A percentile compares a stretch with the other conserved stretches of the same genome.
Conservation (phyloP, 30 jellyfish, hydroid and myxozoan species). For the Cassiopea andromeda region DNA sequence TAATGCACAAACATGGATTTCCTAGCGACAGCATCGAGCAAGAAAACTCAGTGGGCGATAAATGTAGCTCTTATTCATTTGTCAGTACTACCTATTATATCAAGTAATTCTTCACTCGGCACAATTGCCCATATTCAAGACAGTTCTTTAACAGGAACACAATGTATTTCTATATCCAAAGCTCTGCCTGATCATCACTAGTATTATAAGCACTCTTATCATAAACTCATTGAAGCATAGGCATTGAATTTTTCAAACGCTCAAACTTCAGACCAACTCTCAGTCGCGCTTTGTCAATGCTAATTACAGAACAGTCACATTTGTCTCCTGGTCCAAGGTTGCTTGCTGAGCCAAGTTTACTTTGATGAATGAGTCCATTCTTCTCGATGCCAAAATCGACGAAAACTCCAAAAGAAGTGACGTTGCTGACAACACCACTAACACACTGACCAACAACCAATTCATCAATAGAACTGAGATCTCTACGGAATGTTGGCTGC, state of each 20-base stretch:
- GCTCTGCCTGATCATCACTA: too few species aligned
- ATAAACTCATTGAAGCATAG: conserved; percentile 1
- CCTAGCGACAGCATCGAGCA: too few species aligned
- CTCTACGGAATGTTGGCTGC: conserved; percentile 80
- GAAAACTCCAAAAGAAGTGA: conserved; percentile 91
- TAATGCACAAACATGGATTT: too few species aligned
- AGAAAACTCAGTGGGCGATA: too few species aligned
- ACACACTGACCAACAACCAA: conserved; percentile 58
- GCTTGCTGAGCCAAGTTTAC: conserved; percentile 30
- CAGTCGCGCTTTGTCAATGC: conserved; percentile 59
- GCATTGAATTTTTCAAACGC: not conserved
- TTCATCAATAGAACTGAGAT: conserved; percentile 51
- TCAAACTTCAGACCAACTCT: conserved; percentile 59
- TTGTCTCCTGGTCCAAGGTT: conserved; percentile 92
- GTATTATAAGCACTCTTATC: too few species aligned
- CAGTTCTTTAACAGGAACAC: too few species aligned
- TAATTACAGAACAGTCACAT: conserved; percentile 74
- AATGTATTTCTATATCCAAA: too few species aligned
- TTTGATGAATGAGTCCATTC: conserved; percentile 75
- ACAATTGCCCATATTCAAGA: too few species aligned
- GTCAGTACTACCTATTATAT: too few species aligned
- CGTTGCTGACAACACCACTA: conserved; percentile 81
- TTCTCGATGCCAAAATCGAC: conserved; percentile 82
- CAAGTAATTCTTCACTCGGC: too few species aligned
- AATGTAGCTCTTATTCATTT: too few species aligned